These are phyloP conservation scores for Aspiorhynchus laticeps DNA, from an alignment of 2,113 vertebrate genomes.

Conservation along the genomic window DNA sequence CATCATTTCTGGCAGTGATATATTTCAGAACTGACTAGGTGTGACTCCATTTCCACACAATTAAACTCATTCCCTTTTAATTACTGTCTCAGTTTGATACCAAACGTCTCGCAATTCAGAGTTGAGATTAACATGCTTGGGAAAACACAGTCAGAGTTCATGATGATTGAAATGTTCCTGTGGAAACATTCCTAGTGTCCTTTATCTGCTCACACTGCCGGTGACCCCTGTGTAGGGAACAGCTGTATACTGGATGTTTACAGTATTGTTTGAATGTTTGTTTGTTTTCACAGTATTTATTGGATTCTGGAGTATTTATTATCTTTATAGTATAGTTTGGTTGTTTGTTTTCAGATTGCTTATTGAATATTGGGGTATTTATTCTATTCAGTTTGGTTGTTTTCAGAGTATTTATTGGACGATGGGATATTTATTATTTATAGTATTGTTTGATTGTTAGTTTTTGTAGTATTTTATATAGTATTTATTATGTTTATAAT, in stretches of 20 bases:
- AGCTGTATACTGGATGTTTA: background rate
- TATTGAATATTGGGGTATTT: background rate
- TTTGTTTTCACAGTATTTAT: background rate
- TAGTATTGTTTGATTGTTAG: background rate
- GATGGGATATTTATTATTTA: background rate
- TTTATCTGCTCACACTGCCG: background rate
- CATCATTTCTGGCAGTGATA: conserved; percentile 16
- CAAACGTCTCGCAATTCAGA: conserved; percentile 18
- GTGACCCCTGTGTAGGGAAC: background rate
- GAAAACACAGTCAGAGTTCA: background rate
- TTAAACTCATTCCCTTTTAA: conserved; percentile 38
- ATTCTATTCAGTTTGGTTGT: background rate
- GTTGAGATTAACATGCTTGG: background rate
- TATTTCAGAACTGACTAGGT: conserved; percentile 16
- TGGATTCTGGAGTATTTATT: background rate
- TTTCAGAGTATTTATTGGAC: background rate
- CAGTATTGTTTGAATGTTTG: background rate
- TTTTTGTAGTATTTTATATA: background rate
- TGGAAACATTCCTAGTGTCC: background rate
- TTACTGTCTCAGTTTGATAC: conserved; percentile 31
- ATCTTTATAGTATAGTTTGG: too few relatives aligned
- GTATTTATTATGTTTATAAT: background rate
- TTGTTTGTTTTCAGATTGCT: background rate
- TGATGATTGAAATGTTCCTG: conserved; percentile 1
- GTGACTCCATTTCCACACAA: conserved; percentile 45